phyloP scores from a whole-genome alignment of 2,113 vertebrate genomes.

The Erythrocercus mccallii region DNA sequence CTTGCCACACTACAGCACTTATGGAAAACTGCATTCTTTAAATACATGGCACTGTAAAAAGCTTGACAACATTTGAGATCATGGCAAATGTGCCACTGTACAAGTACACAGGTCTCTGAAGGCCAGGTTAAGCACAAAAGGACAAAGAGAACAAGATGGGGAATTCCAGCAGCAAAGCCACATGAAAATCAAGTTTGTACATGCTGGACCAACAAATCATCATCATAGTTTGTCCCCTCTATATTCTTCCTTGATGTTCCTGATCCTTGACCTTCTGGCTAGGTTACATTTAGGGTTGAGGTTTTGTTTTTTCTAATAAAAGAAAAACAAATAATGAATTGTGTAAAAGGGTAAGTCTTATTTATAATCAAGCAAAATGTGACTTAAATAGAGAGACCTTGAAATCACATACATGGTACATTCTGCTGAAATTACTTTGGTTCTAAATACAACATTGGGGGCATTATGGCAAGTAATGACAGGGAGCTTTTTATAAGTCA shows the following conservation, averaged over 20 bases:
- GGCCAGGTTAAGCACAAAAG: background rate
- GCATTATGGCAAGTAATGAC: background rate
- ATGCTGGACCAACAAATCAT: background rate
- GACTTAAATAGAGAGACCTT: background rate
- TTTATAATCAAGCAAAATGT: background rate
- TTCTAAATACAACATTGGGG: background rate
- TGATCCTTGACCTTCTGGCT: background rate
- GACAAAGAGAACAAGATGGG: background rate
- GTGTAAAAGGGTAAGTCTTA: background rate
- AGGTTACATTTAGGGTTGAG: background rate
- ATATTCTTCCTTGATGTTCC: background rate
- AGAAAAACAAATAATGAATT: background rate
- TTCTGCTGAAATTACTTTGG: background rate
- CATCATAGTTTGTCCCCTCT: background rate
- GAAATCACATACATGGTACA: background rate
- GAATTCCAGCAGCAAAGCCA: background rate
- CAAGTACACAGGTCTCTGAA: background rate
- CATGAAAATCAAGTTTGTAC: background rate
- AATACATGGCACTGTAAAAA: background rate
- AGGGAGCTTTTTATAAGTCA: background rate
- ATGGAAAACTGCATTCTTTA: background rate
- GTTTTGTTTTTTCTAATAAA: background rate
- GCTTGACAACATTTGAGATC: background rate
- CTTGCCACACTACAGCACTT: background rate
- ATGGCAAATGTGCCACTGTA: rapidly evolving